Percentiles rank a stretch among this genome's conserved stretches.
phyloP scores from a whole-genome alignment of 2,113 vertebrate genomes.

The Rhombomys opimus region DNA sequence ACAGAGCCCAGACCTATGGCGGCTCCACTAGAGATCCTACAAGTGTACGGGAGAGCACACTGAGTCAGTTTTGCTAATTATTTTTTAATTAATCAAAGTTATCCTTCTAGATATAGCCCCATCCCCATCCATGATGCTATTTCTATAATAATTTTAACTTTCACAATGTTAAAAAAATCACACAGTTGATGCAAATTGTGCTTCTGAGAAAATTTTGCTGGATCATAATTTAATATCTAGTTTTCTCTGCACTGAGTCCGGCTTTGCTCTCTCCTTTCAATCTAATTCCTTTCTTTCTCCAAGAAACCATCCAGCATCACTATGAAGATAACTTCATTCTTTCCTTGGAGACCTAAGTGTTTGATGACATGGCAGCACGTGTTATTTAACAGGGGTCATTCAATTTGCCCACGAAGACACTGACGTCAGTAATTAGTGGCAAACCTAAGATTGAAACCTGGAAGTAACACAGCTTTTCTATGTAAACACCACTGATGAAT shows the following conservation, averaged over 20 bases:
- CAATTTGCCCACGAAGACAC: neutral
- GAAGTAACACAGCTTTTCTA: neutral
- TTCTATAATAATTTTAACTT: constrained; percentile 34
- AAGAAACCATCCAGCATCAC: neutral
- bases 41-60: neutral
- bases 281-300: neutral
- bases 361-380: neutral
- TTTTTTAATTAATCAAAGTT: neutral
- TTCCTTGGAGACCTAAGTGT: constrained; percentile 3
- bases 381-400: neutral
- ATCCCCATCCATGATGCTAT: neutral
- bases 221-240: neutral
- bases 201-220: neutral
- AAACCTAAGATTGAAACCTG: neutral
- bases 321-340: neutral
- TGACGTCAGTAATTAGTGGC: neutral
- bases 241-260: neutral
- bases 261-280: neutral
- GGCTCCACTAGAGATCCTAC: neutral
- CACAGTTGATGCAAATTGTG: neutral
- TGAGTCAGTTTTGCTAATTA: neutral
- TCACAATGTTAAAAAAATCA: constrained; percentile 31
- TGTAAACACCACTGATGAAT: neutral
- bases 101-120: neutral
- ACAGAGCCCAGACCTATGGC: accelerated